Conservation (phyloP, 2,797 vertebrate genomes). For the Odontamblyopus rebecca region DNA sequence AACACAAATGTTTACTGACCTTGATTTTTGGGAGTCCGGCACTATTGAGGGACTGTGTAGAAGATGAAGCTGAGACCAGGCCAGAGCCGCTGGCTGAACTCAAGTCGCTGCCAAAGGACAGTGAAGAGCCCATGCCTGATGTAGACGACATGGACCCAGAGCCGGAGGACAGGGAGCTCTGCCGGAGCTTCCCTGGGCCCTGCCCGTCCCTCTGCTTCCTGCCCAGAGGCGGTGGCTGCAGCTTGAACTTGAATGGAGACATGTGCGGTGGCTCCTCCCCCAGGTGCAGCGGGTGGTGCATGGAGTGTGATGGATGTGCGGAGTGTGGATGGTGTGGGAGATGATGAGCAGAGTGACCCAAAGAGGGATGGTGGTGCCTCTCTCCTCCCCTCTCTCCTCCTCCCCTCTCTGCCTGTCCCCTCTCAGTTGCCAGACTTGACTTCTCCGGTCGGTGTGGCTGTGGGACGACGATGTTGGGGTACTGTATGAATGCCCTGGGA, state of each 20-base stretch:
- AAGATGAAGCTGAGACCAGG: slow-evolving; percentile 74
- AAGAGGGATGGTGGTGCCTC: slow-evolving; percentile 68
- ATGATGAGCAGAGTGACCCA: slow-evolving; percentile 68
- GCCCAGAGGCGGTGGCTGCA: slow-evolving; percentile 88
- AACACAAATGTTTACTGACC: slow-evolving; percentile 67
- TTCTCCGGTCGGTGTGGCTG: slow-evolving; percentile 85
- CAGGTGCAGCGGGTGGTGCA: slow-evolving; percentile 74
- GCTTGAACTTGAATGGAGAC: slow-evolving; percentile 90
- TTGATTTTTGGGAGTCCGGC: slow-evolving; percentile 82
- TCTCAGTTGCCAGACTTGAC: slow-evolving; percentile 45
- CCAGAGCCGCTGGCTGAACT: slow-evolving; percentile 75
- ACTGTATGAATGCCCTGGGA: slow-evolving; percentile 89
- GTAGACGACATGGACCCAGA: slow-evolving; percentile 75
- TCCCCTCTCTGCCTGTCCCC: slow-evolving; percentile 47
- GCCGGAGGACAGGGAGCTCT: slow-evolving; percentile 74
- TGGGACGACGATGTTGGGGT: slow-evolving; percentile 88
- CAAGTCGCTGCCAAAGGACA: slow-evolving; percentile 75
- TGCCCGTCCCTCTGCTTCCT: slow-evolving; percentile 79
- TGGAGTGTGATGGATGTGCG: slow-evolving; percentile 66
- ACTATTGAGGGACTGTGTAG: slow-evolving; percentile 79
- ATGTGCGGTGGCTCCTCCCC: slow-evolving; percentile 75
- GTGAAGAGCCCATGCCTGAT: slow-evolving; percentile 72
- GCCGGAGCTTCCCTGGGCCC: slow-evolving; percentile 59
- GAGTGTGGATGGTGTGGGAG: slow-evolving; percentile 70
- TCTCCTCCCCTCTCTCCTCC: slow-evolving; percentile 61